These are phyloP conservation scores for Dromius quadrimaculatus DNA, from an alignment of 2,888 invertebrate species.

Conservation along the genomic window DNA sequence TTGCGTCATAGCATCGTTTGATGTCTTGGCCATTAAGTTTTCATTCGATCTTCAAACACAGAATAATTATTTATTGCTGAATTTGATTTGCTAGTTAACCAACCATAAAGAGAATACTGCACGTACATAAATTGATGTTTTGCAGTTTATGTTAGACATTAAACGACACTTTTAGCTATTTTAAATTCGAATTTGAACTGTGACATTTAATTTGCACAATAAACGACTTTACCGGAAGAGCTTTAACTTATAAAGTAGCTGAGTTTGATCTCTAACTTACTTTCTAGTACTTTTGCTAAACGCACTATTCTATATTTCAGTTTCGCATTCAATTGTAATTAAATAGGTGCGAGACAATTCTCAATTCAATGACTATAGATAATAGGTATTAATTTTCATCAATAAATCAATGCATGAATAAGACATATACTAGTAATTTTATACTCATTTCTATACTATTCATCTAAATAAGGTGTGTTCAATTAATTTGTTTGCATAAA, in stretches of 20 bases:
- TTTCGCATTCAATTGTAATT: neutral
- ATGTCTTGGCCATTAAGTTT: slow-evolving; percentile 22
- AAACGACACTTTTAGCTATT: no score
- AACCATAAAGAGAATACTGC: slow-evolving; percentile 29
- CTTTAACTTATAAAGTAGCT: no score
- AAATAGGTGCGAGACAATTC: slow-evolving; percentile 9
- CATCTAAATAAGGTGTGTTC: neutral
- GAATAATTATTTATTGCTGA: slow-evolving; percentile 30
- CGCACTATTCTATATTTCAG: neutral
- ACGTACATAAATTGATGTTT: slow-evolving; percentile 10
- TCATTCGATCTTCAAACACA: slow-evolving; percentile 27
- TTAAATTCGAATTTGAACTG: no score
- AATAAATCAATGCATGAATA: slow-evolving; percentile 17
- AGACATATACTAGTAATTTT: neutral
- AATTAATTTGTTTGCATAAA: slow-evolving; percentile 7
- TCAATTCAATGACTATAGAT: neutral
- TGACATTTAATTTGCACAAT: neutral
- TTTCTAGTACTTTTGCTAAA: no score
- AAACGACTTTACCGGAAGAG: no score
- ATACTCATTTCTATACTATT: slow-evolving; percentile 6
- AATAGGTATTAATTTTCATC: slow-evolving; percentile 18
- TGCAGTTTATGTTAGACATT: slow-evolving; percentile 1
- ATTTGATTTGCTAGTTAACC: slow-evolving; percentile 21
- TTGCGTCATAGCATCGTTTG: slow-evolving; percentile 22
- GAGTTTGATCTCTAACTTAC: no score